Evolutionary conservation across 2,113 vertebrate species (phyloP).

Genomic region (Lophotis ruficrista): DNA sequence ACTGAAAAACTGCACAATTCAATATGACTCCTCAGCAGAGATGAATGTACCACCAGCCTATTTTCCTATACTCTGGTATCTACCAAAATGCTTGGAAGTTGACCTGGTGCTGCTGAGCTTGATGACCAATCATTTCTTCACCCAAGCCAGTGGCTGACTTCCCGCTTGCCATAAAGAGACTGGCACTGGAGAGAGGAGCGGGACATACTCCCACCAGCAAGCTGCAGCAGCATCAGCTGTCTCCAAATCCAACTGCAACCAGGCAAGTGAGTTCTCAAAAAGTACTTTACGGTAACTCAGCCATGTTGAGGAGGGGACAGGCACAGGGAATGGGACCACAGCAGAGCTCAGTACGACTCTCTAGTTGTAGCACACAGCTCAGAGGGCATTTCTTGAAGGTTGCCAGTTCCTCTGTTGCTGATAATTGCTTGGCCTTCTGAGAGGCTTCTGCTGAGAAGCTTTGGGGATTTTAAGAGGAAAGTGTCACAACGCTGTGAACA

Average conservation of each 20-base stretch:
- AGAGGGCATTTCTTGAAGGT: neutral
- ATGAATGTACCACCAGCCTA: neutral
- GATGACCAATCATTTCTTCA: neutral
- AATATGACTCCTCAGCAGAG: neutral
- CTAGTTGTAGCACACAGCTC: neutral
- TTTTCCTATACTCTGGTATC: neutral
- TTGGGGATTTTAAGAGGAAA: neutral
- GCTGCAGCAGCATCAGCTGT: neutral
- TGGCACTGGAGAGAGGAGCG: neutral
- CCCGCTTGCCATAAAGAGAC: neutral
- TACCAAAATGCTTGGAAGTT: neutral
- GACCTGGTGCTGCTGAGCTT: rapidly evolving
- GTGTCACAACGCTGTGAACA: neutral
- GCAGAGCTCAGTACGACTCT: neutral
- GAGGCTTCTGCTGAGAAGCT: neutral
- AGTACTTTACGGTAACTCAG: neutral
- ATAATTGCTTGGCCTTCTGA: neutral
- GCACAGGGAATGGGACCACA: neutral
- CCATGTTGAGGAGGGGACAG: neutral
- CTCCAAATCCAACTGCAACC: neutral
- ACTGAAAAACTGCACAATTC: neutral
- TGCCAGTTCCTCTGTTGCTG: neutral
- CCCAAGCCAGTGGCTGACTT: neutral
- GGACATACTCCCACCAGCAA: neutral
- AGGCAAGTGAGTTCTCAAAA: neutral